Evolutionary conservation across 2,797 vertebrate genomes (phyloP).

Genomic region (Catostomus latipinnis): DNA sequence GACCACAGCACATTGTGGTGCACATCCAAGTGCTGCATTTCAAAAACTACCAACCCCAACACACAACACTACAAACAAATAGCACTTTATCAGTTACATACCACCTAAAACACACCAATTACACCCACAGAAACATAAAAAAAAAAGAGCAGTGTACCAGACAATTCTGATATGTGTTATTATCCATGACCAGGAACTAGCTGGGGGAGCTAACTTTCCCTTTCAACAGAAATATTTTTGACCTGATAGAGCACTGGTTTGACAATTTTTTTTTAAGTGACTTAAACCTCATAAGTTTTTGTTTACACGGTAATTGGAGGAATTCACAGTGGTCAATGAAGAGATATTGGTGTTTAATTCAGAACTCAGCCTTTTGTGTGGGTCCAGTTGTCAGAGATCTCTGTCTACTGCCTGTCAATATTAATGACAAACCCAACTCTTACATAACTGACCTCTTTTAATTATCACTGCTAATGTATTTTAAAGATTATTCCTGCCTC

Average conservation of each 20-base stretch:
- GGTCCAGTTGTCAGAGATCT: constrained; percentile 64
- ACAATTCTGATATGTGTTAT: neutral
- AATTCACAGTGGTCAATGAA: neutral
- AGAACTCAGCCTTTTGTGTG: constrained; percentile 52
- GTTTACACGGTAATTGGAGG: constrained; percentile 14
- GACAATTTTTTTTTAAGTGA: neutral
- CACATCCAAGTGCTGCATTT: constrained; percentile 16
- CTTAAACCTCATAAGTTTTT: neutral
- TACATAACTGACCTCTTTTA: constrained; percentile 90
- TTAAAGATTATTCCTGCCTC: constrained; percentile 93
- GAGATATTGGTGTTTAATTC: constrained; percentile 22
- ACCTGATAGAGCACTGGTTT: neutral
- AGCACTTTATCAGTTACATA: neutral
- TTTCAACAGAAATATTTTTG: neutral
- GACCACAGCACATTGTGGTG: neutral
- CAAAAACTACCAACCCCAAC: neutral
- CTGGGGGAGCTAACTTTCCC: neutral
- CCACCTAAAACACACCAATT: constrained; percentile 17
- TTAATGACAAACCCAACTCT: constrained; percentile 84
- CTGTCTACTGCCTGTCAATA: constrained; percentile 80
- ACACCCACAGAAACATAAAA: constrained; percentile 1
- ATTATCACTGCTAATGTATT: constrained; percentile 90
- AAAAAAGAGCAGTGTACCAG: constrained; percentile 1
- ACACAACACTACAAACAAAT: constrained; percentile 2
- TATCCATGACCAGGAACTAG: neutral